Conservation (phyloP, 2,113 vertebrate genomes). For the Monopterus albus region DNA sequence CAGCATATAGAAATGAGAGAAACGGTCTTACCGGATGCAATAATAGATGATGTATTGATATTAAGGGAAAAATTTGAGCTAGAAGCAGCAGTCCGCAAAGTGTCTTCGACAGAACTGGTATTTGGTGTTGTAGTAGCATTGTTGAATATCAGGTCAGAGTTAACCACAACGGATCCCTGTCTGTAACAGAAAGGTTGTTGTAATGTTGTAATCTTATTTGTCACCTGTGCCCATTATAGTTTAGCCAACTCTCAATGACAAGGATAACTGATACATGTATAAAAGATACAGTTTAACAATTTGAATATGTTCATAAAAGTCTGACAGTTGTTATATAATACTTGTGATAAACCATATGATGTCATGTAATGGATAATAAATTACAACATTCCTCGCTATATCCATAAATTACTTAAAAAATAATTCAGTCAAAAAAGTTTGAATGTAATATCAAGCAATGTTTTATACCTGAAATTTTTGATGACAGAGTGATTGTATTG, state of each 20-base stretch:
- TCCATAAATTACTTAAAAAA: not conserved
- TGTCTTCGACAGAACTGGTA: not conserved
- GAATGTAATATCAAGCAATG: not conserved
- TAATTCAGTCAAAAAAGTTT: not conserved
- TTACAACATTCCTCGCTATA: not conserved
- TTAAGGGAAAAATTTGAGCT: not conserved
- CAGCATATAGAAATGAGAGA: no score
- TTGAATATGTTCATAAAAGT: no score
- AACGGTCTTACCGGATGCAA: not conserved
- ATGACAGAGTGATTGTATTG: not conserved
- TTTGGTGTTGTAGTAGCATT: not conserved
- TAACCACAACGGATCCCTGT: not conserved
- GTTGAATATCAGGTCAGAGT: conserved; percentile 33
- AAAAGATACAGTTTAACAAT: no score
- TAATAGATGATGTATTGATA: conserved; percentile 24
- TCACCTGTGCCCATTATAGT: no score
- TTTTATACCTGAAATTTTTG: conserved; percentile 29
- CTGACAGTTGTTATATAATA: no score
- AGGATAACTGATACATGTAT: no score
- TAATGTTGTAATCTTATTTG: no score
- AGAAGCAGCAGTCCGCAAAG: not conserved
- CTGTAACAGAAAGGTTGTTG: conserved; percentile 23
- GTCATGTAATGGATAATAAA: no score
- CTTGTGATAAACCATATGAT: not conserved
- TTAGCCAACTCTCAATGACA: no score